A percentile compares a stretch with the other conserved stretches of the same genome.
Conservation (phyloP, 1,140 invertebrate genomes). For the Ylistrum balloti region DNA sequence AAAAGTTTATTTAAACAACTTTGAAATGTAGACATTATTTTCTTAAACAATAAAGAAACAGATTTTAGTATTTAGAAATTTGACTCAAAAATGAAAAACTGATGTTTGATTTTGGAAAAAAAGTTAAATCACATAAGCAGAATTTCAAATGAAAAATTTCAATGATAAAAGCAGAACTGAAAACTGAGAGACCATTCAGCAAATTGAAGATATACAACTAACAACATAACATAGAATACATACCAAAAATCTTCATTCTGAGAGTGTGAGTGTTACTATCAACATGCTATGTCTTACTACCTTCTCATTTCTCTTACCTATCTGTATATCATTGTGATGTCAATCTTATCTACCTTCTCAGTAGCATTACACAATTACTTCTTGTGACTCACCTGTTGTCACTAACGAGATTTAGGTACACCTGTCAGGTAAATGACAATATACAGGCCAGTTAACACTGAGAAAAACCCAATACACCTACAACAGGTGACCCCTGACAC, state of each 20-base stretch:
- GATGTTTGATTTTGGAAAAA: no score
- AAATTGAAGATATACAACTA: no score
- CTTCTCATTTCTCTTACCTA: background rate
- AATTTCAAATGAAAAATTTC: no score
- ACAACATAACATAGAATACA: background rate
- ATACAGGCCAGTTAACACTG: background rate
- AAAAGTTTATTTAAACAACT: no score
- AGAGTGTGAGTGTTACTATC: background rate
- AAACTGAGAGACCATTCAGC: no score
- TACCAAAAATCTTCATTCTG: slow-evolving; percentile 34
- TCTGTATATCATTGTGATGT: background rate
- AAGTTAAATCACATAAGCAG: no score
- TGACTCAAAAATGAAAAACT: no score
- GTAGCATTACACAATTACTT: background rate
- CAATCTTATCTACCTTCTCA: background rate
- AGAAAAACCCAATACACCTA: slow-evolving; percentile 34
- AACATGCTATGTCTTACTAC: background rate
- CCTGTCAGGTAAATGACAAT: slow-evolving; percentile 12
- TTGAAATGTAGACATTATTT: no score
- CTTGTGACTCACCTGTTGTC: background rate
- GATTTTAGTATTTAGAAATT: no score
- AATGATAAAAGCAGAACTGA: no score
- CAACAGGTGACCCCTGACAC: background rate
- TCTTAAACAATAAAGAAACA: no score
- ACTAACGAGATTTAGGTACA: slow-evolving; percentile 10